These are phyloP conservation scores for Cyclura pinguis DNA, from an alignment of 2,797 vertebrate genomes.

Conservation along the genomic window DNA sequence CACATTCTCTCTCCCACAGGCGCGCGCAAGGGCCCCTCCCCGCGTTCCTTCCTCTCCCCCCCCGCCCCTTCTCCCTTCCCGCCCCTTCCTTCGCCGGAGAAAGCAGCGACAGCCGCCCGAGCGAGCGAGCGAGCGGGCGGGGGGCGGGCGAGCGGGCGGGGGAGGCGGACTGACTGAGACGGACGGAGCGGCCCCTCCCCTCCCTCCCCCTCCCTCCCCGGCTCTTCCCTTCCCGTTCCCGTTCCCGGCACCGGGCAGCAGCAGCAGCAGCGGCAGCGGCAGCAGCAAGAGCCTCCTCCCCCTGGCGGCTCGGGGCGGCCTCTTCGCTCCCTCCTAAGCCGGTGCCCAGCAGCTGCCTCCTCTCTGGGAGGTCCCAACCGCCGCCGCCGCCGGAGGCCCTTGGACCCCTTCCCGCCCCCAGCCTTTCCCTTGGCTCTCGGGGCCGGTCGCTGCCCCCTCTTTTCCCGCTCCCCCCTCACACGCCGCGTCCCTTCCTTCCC, in stretches of 20 bases:
- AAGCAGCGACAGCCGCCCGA: conserved; percentile 28
- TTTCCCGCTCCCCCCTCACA: no score
- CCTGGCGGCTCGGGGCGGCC: not conserved
- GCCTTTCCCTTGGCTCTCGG: not conserved
- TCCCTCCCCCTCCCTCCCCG: not conserved
- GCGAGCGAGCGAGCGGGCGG: not conserved
- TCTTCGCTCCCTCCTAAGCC: not conserved
- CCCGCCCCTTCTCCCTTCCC: not conserved
- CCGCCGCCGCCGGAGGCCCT: not conserved
- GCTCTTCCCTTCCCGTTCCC: not conserved
- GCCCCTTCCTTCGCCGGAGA: conserved; percentile 14
- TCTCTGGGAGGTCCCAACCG: not conserved
- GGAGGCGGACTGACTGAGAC: conserved; percentile 12
- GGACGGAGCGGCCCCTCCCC: conserved; percentile 11
- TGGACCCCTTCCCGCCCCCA: not conserved
- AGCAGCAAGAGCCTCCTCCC: not conserved
- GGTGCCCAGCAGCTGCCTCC: not conserved
- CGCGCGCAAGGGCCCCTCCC: not conserved
- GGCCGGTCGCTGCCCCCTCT: not conserved
- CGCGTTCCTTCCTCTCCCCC: not conserved
- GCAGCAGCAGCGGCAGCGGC: not conserved
- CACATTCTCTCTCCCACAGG: no score
- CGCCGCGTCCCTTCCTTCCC: not conserved
- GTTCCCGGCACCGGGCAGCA: conserved; percentile 13
- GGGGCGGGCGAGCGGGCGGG: not conserved